A percentile compares a stretch with the other conserved stretches of the same genome.
Evolutionary conservation across 2,888 invertebrate species (phyloP).

Genomic region (Torymus texanus): DNA sequence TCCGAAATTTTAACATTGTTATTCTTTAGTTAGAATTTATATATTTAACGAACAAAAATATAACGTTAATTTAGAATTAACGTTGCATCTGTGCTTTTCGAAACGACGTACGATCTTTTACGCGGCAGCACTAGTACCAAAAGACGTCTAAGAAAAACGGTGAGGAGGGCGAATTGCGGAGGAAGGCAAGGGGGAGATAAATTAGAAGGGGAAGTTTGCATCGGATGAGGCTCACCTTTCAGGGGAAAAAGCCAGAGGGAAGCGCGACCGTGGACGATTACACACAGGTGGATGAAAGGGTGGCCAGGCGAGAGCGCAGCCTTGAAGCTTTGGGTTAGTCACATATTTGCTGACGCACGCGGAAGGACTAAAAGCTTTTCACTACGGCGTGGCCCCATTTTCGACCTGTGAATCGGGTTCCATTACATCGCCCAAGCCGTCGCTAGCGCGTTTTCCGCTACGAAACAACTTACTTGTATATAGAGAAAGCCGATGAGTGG

Average conservation of each 20-base stretch:
- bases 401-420: slow-evolving; percentile 66
- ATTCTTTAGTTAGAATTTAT: too few species aligned
- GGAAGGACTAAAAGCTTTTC: slow-evolving; percentile 69
- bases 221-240: too few species aligned
- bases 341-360: slow-evolving; percentile 68
- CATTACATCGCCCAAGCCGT: slow-evolving; percentile 44
- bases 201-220: background rate
- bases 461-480: slow-evolving; percentile 59
- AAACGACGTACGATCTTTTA: too few species aligned
- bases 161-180: too few species aligned
- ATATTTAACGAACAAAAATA: too few species aligned
- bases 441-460: slow-evolving; percentile 36
- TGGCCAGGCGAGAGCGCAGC: slow-evolving; percentile 8
- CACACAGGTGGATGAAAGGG: slow-evolving; percentile 64
- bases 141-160: too few species aligned
- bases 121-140: too few species aligned
- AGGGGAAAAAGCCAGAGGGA: background rate
- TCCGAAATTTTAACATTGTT: too few species aligned
- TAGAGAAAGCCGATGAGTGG: slow-evolving; percentile 36
- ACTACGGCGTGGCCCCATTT: slow-evolving; percentile 63
- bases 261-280: background rate
- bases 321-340: slow-evolving; percentile 65
- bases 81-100: too few species aligned
- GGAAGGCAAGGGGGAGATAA: background rate
- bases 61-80: too few species aligned